Percentiles rank a stretch among this genome's conserved stretches.
phyloP scores from a whole-genome alignment of 2,797 vertebrate species.

The Spatula clypeata region DNA sequence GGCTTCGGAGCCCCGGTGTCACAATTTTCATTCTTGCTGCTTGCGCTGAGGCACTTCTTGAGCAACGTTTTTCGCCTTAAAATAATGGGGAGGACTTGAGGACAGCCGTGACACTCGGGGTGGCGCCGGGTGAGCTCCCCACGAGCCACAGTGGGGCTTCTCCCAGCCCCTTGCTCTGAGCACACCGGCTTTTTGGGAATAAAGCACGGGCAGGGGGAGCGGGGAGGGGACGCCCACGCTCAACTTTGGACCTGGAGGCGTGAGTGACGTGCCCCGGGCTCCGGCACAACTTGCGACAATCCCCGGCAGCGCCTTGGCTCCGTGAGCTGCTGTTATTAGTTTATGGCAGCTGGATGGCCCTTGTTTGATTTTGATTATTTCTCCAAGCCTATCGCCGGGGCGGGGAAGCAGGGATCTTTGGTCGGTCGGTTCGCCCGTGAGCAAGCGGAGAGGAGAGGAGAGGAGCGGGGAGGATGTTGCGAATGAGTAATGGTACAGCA shows the following conservation, averaged over 20 bases:
- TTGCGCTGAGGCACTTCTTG: background rate
- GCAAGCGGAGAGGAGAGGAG: conserved; percentile 18
- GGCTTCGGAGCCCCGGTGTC: background rate
- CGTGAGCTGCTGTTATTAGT: background rate
- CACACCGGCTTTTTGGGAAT: conserved; percentile 7
- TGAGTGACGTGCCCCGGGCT: rapidly evolving
- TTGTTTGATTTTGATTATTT: conserved; percentile 3
- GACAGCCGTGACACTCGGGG: rapidly evolving
- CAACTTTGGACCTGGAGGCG: conserved; percentile 4
- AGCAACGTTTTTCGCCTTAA: background rate
- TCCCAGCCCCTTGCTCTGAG: background rate
- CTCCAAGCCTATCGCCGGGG: background rate
- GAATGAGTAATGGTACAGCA: conserved; percentile 81
- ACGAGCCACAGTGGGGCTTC: background rate
- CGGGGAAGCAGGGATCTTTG: conserved; percentile 72
- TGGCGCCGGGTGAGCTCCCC: background rate
- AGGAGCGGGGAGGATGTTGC: conserved; percentile 78
- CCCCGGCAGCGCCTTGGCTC: background rate
- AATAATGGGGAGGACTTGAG: background rate
- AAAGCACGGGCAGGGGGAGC: background rate
- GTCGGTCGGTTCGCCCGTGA: conserved; percentile 22
- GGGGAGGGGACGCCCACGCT: background rate
- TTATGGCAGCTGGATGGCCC: background rate
- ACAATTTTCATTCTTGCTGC: background rate
- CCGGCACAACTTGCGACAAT: background rate